These are phyloP conservation scores for Scaptomyza graminum DNA, from an alignment of 1,140 invertebrate species.

Conservation along the genomic window DNA sequence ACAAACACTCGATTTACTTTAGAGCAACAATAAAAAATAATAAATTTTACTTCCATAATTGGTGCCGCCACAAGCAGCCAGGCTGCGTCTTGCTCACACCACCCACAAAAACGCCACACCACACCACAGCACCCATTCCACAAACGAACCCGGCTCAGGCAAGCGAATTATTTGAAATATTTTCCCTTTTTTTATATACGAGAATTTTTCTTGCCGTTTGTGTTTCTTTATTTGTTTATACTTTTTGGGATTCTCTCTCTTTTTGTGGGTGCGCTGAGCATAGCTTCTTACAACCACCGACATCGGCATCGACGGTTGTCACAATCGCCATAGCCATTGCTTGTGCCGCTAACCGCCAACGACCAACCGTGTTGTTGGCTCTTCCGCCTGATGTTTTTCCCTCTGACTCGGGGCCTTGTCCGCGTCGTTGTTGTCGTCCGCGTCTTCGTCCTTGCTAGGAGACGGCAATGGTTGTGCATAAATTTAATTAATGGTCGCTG, in stretches of 20 bases:
- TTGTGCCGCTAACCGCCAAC: slow-evolving; percentile 2
- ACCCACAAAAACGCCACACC: not conserved
- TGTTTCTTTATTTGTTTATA: slow-evolving; percentile 21
- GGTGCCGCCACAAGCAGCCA: slow-evolving; percentile 66
- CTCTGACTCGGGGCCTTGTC: not conserved
- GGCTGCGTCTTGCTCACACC: slow-evolving; percentile 44
- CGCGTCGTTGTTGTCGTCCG: not conserved
- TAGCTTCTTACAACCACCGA: slow-evolving; percentile 41
- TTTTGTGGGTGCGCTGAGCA: slow-evolving; percentile 36
- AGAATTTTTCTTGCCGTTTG: slow-evolving; percentile 42
- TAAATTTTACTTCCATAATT: slow-evolving; percentile 70
- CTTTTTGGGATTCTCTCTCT: slow-evolving; percentile 29
- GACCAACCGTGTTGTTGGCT: slow-evolving; percentile 40
- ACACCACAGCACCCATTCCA: not conserved
- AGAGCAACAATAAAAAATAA: slow-evolving; percentile 69
- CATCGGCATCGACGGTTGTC: slow-evolving; percentile 36
- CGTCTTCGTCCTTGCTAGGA: slow-evolving; percentile 8
- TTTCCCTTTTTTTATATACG: slow-evolving; percentile 56
- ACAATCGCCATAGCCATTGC: slow-evolving; percentile 21
- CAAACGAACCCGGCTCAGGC: slow-evolving; percentile 12
- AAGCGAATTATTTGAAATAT: slow-evolving; percentile 65
- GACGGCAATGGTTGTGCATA: slow-evolving; percentile 40
- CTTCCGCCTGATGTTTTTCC: slow-evolving; percentile 37
- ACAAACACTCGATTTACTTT: slow-evolving; percentile 66
- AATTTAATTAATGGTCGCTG: slow-evolving; percentile 63